Evolutionary conservation across 2,797 vertebrate species (phyloP), one percentile per base, ranked within the genome.

Genomic region (Onychomys leucogaster): DNA sequence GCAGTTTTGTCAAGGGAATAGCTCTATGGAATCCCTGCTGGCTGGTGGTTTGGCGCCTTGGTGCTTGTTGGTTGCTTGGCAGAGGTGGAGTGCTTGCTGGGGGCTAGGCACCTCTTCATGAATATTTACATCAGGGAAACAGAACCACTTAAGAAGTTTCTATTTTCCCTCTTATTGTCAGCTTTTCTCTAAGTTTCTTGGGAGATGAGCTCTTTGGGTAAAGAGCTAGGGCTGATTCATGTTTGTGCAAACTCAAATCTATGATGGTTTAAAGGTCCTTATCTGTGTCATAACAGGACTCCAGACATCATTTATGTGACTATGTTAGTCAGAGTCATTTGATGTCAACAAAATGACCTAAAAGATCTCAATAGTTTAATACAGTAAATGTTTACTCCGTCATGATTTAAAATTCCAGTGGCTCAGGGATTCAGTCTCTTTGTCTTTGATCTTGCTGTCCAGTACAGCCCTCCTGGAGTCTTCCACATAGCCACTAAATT

Each of bases 281-380:
- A 5, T 73, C 61, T 46, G 78, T 87, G 65, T 71, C 63, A 73
- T 23, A 65, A 86, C 2, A 52, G 49, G 52, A 81, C 85, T 86
- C 78, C 25, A 85, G 91, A 80, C n/a, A 37, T 41, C 23, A 77
- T 63, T 92, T 61, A 63, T 84, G 59, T 41, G 73, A 73, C 49
- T 85, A 25, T 43, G 57, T 91, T 84, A 76, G 84, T 91, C 78
- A 63, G 59, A 82, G 76, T 61, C 57, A 80, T 91, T 61, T 83
- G 65, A 59, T 43, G 25, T 85, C 9, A 43, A 63, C 55, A 91
- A 77, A 89, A 49, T 55, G 41, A 43, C 52, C 76, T 93, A 43
- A 65, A 32, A 55, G 43, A 27, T 88, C 83, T 91, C 71, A 10
- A 10, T 25, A 32, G 86, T 57, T 94, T 94, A 71, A 86, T 57